Evolutionary conservation across 2,113 vertebrate species (phyloP).

Genomic region (Xiphophorus maculatus): DNA sequence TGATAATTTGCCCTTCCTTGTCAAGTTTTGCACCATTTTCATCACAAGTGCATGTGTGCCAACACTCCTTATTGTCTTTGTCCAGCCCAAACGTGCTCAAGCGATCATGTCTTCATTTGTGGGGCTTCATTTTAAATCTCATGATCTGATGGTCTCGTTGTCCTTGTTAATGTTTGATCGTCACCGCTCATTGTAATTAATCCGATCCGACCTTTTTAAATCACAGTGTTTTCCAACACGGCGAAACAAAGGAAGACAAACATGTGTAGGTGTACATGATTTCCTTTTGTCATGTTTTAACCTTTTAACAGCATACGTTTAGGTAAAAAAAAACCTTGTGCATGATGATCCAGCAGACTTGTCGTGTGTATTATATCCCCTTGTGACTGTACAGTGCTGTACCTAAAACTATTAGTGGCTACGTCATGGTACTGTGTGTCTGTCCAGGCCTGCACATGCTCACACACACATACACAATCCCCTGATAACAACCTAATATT

Average conservation of each 20-base stretch:
- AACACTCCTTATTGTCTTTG: slow-evolving; percentile 75
- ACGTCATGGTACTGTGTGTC: slow-evolving; percentile 70
- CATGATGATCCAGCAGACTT: slow-evolving; percentile 73
- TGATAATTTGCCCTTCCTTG: slow-evolving; percentile 55
- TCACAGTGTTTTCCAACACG: slow-evolving; percentile 43
- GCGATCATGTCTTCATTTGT: slow-evolving; percentile 62
- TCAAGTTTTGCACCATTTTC: slow-evolving; percentile 46
- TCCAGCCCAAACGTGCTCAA: slow-evolving; percentile 67
- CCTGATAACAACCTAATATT: slow-evolving; percentile 30
- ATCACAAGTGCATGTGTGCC: slow-evolving; percentile 85
- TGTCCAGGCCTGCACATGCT: slow-evolving; percentile 49
- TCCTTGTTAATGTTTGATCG: slow-evolving; percentile 35
- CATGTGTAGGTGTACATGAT: slow-evolving; percentile 45
- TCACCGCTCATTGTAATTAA: slow-evolving; percentile 21
- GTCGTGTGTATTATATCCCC: slow-evolving; percentile 70
- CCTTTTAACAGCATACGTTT: slow-evolving; percentile 51
- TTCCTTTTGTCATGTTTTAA: slow-evolving; percentile 52
- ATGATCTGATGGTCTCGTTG: slow-evolving; percentile 4
- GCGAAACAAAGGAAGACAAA: slow-evolving; percentile 17
- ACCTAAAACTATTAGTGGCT: slow-evolving; percentile 59
- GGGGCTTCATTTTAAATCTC: slow-evolving; percentile 55
- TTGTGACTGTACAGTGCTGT: slow-evolving; percentile 72
- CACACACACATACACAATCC: slow-evolving; percentile 47
- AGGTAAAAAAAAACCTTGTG: slow-evolving; percentile 38
- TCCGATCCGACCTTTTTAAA: slow-evolving; percentile 55